Evolutionary conservation across 2,113 vertebrate species (phyloP), one percentile per base, ranked within the genome.

Genomic region (Anarrhichthys ocellatus): DNA sequence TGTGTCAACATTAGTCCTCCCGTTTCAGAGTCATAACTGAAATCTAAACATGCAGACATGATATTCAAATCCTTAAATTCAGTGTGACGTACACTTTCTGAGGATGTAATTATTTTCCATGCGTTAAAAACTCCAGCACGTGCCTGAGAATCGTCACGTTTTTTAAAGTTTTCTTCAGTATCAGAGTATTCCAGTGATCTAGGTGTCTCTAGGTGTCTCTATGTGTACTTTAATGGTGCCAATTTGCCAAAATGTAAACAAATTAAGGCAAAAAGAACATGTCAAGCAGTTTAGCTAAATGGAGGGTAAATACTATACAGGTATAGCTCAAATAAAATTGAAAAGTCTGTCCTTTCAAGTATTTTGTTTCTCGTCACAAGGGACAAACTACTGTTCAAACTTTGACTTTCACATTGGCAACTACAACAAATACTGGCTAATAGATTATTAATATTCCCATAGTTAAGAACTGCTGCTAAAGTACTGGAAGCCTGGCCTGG

Each of bases 1-100:
- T 46, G 27, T 10, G 15, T 65, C 77, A 44, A 40, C 32, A 79
- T 64, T n/a, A 80, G 44, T 72, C 48, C n/a, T 61, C 20, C 58
- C 22, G 42, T 46, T 52, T 15, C 0, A 36, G 75, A 4, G 56
- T 62, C 66, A 46, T 62, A 48, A 48, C 42, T 40, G 32, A 52
- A 11, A 62, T 69, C 29, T 61, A 70, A 69, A 50, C n/a, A 63
- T 38, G 22, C 68, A 44, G 24, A 63, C 6, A 7, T 72, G n/a
- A 70, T 63, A 42, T n/a, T 52, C 27, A 58, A 34, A 36, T 36
- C 32, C 15, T 72, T 42, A 27, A 9, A 65, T 58, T 65, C 61
- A 73, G 34, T 66, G 20, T 42, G 69, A 44, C 20, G 5, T 52
- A n/a, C 18, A 52, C n/a, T n/a, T 52, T 62, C n/a, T 11, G 15